Percentiles rank a stretch among this genome's conserved stretches.
phyloP scores from a whole-genome alignment of 2,113 vertebrate species.

The Tor tambroides region DNA sequence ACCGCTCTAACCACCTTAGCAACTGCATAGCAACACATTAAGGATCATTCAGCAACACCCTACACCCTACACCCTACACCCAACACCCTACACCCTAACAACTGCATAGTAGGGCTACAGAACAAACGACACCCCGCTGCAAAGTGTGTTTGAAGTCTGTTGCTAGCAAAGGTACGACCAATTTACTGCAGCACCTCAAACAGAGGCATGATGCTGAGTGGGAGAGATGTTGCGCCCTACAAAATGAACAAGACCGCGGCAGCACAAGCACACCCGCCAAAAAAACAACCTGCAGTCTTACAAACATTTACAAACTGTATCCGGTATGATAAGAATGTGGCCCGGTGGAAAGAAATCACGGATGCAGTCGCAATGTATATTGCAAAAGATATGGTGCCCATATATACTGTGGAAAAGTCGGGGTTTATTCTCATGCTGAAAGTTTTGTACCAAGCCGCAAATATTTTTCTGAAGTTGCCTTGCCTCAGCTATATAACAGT shows the following conservation, averaged over 20 bases:
- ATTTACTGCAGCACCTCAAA: not conserved
- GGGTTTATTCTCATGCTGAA: not conserved
- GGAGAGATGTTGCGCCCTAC: not conserved
- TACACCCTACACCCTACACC: too few species aligned
- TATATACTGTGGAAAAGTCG: not conserved
- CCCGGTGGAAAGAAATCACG: not conserved
- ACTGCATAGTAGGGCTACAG: too few species aligned
- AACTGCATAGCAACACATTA: too few species aligned
- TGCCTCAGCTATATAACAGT: too few species aligned
- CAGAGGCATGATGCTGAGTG: not conserved
- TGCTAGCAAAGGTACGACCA: not conserved
- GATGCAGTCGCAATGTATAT: not conserved
- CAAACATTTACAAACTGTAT: not conserved
- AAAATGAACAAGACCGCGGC: not conserved
- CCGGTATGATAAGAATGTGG: not conserved
- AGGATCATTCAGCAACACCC: too few species aligned
- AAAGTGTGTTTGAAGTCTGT: not conserved
- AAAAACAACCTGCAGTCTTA: not conserved
- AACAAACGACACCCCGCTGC: too few species aligned
- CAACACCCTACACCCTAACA: too few species aligned
- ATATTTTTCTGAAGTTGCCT: too few species aligned
- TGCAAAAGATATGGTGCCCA: constrained; percentile 11
- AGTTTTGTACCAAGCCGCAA: not conserved
- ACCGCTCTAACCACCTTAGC: too few species aligned
- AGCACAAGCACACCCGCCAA: not conserved